Conservation (phyloP, 1,140 invertebrate genomes). For the Oedothorax gibbosus region DNA sequence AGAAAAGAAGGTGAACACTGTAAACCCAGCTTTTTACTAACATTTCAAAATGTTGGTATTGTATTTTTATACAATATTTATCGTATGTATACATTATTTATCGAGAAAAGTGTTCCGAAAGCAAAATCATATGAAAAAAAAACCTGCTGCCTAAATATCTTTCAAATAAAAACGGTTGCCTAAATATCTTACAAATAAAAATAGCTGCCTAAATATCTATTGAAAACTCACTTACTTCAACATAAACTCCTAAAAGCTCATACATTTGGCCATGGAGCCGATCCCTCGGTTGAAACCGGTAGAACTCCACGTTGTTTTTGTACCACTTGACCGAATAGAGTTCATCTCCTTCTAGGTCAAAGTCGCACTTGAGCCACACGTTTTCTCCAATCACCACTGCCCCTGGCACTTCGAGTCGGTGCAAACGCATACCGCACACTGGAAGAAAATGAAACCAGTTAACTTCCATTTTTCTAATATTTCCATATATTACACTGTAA, state of each 20-base stretch:
- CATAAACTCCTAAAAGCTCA: constrained; percentile 62
- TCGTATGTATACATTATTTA: no score
- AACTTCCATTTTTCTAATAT: not conserved
- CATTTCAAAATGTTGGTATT: no score
- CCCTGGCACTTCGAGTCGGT: constrained; percentile 62
- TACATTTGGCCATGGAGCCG: constrained; percentile 61
- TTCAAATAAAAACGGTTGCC: no score
- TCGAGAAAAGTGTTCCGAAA: no score
- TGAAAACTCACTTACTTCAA: constrained; percentile 62
- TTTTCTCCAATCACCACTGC: constrained; percentile 63
- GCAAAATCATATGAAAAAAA: no score
- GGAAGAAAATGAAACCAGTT: not conserved
- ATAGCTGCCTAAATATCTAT: not conserved
- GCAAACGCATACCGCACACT: constrained; percentile 47
- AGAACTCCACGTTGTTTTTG: constrained; percentile 65
- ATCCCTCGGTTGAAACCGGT: constrained; percentile 63
- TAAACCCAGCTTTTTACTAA: no score
- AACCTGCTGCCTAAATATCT: no score
- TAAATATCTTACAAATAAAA: not conserved
- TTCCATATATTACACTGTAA: not conserved
- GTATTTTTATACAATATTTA: no score
- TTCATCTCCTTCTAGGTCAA: constrained; percentile 63
- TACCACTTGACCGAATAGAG: constrained; percentile 62
- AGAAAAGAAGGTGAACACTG: no score
- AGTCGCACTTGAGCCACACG: constrained; percentile 63